Conservation (phyloP, 2,113 vertebrate genomes). For the Carollia perspicillata region DNA sequence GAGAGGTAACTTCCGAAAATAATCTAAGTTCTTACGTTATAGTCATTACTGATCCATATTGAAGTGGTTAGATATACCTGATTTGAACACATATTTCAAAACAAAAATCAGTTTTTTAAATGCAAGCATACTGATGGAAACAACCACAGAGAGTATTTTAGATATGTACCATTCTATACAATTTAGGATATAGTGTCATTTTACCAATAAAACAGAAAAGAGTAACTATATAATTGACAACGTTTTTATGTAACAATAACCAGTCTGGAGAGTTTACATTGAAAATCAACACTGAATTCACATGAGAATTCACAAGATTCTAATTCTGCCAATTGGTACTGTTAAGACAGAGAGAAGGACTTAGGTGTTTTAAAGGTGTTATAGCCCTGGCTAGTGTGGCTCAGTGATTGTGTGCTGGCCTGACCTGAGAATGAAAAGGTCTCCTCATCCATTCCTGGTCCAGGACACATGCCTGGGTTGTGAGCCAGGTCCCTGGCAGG, state of each 20-base stretch:
- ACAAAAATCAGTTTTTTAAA: background rate
- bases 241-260: background rate
- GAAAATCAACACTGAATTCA: conserved; percentile 8
- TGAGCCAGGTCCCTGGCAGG: no score
- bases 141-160: background rate
- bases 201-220: background rate
- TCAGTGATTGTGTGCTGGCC: no score
- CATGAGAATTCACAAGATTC: background rate
- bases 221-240: background rate
- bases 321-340: background rate
- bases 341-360: background rate
- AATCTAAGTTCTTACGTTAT: background rate
- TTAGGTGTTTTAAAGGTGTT: conserved; percentile 18
- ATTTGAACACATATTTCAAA: background rate
- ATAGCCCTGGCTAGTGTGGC: background rate
- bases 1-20: background rate
- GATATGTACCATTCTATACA: background rate
- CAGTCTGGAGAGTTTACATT: background rate
- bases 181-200: background rate
- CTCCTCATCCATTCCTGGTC: no score
- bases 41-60: background rate
- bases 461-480: no score
- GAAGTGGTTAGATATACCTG: background rate
- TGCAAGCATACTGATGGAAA: background rate
- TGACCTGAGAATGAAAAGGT: no score